Percentiles rank a stretch among this genome's conserved stretches.
Conservation (phyloP, 2,888 invertebrate genomes). For the Bimastos eiseni region DNA sequence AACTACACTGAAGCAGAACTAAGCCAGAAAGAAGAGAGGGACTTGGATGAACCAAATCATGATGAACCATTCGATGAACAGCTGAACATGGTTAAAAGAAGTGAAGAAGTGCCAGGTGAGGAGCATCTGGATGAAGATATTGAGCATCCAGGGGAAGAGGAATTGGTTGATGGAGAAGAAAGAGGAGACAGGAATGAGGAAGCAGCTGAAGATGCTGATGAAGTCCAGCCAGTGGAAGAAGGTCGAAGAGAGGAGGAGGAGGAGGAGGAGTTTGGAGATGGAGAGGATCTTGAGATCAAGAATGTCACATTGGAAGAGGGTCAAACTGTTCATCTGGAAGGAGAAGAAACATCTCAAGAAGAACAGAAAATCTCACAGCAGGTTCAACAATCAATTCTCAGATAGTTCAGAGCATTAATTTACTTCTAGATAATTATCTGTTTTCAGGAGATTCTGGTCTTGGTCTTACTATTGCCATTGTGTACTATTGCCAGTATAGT, state of each 20-base stretch:
- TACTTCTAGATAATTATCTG: too few species aligned
- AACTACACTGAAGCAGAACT: not conserved
- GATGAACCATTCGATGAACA: not conserved
- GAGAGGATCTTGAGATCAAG: constrained; percentile 10
- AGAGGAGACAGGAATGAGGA: constrained; percentile 7
- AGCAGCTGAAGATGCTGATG: constrained; percentile 32
- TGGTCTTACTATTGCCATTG: not conserved
- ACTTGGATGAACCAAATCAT: not conserved
- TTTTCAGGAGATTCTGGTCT: not conserved
- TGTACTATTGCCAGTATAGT: not conserved
- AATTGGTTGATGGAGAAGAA: not conserved
- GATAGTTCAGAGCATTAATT: not conserved
- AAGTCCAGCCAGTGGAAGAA: constrained; percentile 21
- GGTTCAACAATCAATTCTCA: not conserved
- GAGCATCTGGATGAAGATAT: not conserved
- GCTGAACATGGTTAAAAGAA: not conserved
- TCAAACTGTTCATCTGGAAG: constrained; percentile 27
- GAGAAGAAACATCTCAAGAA: constrained; percentile 15
- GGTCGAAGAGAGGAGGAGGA: constrained; percentile 24
- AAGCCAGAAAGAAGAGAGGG: not conserved
- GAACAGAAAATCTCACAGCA: not conserved
- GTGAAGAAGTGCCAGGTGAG: not conserved
- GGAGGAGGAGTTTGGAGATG: constrained; percentile 30
- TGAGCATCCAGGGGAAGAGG: not conserved
- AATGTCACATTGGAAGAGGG: constrained; percentile 36